Evolutionary conservation across 2,797 vertebrate genomes (phyloP).

Genomic region (Argya squamiceps): DNA sequence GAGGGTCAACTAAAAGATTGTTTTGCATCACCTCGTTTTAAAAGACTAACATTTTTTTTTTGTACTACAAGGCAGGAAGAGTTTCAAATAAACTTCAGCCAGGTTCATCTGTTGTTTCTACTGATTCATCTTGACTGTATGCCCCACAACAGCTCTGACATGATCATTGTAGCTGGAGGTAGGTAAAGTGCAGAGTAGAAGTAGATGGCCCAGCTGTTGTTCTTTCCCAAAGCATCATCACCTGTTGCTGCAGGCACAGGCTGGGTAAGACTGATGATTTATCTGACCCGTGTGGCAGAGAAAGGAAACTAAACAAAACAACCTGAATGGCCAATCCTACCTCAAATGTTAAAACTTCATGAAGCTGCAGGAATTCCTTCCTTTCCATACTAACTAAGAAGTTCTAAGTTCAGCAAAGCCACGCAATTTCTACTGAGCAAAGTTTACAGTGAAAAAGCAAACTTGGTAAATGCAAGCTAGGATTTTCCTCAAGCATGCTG

Average conservation of each 20-base stretch:
- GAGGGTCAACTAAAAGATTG: neutral
- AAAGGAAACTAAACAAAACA: neutral
- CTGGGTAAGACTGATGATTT: neutral
- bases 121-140: neutral
- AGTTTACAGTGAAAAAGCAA: neutral
- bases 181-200: neutral
- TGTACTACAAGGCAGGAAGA: neutral
- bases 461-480: neutral
- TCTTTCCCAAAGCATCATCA: neutral
- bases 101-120: neutral
- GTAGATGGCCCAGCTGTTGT: neutral
- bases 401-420: neutral
- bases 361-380: neutral
- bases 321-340: neutral
- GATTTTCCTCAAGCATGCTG: neutral
- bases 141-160: neutral
- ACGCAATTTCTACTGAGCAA: neutral
- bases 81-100: neutral
- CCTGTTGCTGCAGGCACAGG: neutral
- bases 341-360: neutral
- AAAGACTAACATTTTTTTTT: neutral
- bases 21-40: neutral
- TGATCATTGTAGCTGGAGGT: neutral
- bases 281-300: accelerated
- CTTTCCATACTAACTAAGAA: neutral